Evolutionary conservation across 2,888 invertebrate genomes (phyloP).

Genomic region (Monoplex corrugatus): DNA sequence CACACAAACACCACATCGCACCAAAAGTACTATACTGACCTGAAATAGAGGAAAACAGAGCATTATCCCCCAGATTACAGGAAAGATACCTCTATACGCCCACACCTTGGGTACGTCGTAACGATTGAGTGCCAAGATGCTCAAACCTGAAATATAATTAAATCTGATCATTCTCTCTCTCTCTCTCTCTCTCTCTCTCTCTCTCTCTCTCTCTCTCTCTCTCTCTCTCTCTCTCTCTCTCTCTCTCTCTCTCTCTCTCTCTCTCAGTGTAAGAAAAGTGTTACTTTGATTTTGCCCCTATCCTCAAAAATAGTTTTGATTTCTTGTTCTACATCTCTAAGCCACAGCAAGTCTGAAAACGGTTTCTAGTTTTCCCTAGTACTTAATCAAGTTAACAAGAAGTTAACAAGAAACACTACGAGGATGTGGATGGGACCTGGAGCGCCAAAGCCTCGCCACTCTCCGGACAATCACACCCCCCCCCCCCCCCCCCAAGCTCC

Average conservation of each 20-base stretch:
- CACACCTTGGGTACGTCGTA: slow-evolving; percentile 70
- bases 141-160: slow-evolving; percentile 67
- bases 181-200: neutral
- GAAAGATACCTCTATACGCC: slow-evolving; percentile 76
- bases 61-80: slow-evolving; percentile 76
- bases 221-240: neutral
- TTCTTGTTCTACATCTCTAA: too few species aligned
- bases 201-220: neutral
- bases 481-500: too few species aligned
- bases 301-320: too few species aligned
- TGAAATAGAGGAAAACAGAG: slow-evolving; percentile 78
- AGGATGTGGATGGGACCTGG: too few species aligned
- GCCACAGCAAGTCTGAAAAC: too few species aligned
- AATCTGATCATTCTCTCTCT: neutral
- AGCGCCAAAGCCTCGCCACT: too few species aligned
- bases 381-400: too few species aligned
- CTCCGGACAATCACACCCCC: too few species aligned
- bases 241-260: slow-evolving; percentile 1
- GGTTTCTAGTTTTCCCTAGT: too few species aligned
- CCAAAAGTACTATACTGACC: slow-evolving; percentile 69
- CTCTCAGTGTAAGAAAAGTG: neutral
- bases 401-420: too few species aligned
- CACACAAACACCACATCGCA: neutral
- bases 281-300: too few species aligned
- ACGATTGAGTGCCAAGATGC: slow-evolving; percentile 75